Evolutionary conservation across 1,140 invertebrate genomes (phyloP), one percentile per base, ranked within the genome.

Genomic region (Streblospio benedicti): DNA sequence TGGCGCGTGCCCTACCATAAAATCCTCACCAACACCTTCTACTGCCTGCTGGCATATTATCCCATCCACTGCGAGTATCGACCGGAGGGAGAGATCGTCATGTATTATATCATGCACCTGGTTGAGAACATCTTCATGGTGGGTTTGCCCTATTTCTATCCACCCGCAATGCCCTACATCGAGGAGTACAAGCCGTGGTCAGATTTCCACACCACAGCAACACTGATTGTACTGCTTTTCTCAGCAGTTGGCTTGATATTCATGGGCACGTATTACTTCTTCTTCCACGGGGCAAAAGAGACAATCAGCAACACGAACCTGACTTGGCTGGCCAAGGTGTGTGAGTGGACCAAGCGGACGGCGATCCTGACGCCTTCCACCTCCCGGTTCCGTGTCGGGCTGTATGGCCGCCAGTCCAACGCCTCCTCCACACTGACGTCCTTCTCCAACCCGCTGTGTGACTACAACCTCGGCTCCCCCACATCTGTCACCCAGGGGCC

Each of bases 41-140:
- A 56, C 53, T 35, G 18, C 20, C 23, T 23, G 35, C 32, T 56
- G 23, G 53, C 23, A 23, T 56, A 56, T 38, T 35, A 41, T 12
- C 53, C 53, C 12, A 31, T 56, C 6, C 53, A 56, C 33, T 38
- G 32, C 38, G 53, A 56, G 38, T 56, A 56, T 30, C 53, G 53
- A 5, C 32, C 53, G 9, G 53, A 56, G 31, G 53, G 53, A 14
- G 53, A 56, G 38, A 38, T 56, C 5, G 32, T 56, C 53, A 4
- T 56, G 18, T 56, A 20, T 30, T 56, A 56, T n/a, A 6, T 31
- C 6, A 32, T 56, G 18, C 9, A 41, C 32, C 4, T 56, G 31
- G n/a, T 56, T n/a, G 53, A 56, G 53, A 56, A 56, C 23, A 12
- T 56, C 12, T 30, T 56, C 3, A 56, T 56, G 53, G 53, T 43